Conservation (phyloP, 2,797 vertebrate species). For the Paratrypauchen microcephalus region DNA sequence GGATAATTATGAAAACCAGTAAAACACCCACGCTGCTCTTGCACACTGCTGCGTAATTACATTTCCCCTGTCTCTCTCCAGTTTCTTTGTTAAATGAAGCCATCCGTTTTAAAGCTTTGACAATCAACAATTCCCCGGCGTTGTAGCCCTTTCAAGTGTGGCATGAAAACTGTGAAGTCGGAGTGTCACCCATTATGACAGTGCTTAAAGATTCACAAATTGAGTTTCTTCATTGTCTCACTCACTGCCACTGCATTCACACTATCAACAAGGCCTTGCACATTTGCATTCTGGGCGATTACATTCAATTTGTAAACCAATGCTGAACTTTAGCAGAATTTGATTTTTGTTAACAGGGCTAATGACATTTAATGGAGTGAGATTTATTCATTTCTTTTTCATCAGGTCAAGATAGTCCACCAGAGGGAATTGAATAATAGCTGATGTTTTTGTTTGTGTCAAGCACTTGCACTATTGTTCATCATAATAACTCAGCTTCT, state of each 20-base stretch:
- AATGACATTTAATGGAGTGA: constrained; percentile 75
- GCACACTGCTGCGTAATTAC: constrained; percentile 63
- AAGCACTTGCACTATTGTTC: constrained; percentile 13
- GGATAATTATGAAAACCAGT: constrained; percentile 72
- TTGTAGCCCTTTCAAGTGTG: constrained; percentile 43
- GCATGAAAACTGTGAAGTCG: constrained; percentile 57
- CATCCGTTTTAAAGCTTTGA: constrained; percentile 65
- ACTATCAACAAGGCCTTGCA: constrained; percentile 54
- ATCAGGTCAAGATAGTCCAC: constrained; percentile 67
- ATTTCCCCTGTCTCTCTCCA: constrained; percentile 49
- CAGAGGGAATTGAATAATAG: constrained; percentile 61
- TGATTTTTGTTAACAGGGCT: constrained; percentile 69
- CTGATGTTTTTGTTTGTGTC: constrained; percentile 61
- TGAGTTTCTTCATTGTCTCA: constrained; percentile 30
- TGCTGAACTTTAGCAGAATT: constrained; percentile 74
- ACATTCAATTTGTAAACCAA: constrained; percentile 74
- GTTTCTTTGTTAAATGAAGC: constrained; percentile 55
- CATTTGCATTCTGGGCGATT: constrained; percentile 75
- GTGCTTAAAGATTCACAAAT: constrained; percentile 38
- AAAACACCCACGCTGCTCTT: constrained; percentile 66
- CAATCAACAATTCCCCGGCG: constrained; percentile 55
- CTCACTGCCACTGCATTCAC: constrained; percentile 35
- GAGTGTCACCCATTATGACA: constrained; percentile 48
- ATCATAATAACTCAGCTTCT: constrained; percentile 8
- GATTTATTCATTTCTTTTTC: constrained; percentile 74